phyloP scores from a whole-genome alignment of 2,888 invertebrate genomes.

The Diarsia mendica region DNA sequence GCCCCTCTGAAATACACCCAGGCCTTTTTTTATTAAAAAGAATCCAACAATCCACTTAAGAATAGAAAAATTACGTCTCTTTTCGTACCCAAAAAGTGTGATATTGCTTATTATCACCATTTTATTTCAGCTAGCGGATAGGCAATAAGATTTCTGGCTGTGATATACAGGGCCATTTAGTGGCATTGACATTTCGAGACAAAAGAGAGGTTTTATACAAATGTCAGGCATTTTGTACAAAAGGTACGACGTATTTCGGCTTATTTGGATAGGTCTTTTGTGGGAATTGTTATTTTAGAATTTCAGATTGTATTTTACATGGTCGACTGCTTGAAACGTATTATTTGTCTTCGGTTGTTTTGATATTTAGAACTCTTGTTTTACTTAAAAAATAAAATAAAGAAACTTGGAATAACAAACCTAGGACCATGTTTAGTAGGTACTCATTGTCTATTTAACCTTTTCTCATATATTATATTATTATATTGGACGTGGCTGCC shows the following conservation, averaged over 20 bases:
- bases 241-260: slow-evolving; percentile 28
- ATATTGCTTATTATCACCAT: slow-evolving; percentile 41
- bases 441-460: too few relatives aligned
- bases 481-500: background rate
- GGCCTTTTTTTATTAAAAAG: slow-evolving; percentile 26
- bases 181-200: slow-evolving; percentile 61
- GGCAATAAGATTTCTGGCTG: slow-evolving; percentile 39
- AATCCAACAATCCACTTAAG: slow-evolving; percentile 32
- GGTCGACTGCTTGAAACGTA: background rate
- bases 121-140: slow-evolving; percentile 46
- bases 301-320: slow-evolving; percentile 1
- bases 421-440: too few relatives aligned
- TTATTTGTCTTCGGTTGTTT: background rate
- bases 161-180: slow-evolving; percentile 53
- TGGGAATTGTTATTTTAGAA: slow-evolving; percentile 28
- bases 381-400: background rate
- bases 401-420: background rate
- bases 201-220: slow-evolving; percentile 48
- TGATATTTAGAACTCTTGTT: background rate
- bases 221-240: slow-evolving; percentile 42
- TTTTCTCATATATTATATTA: too few relatives aligned
- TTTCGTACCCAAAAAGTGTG: slow-evolving; percentile 9
- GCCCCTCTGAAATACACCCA: slow-evolving; percentile 16
- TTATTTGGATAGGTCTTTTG: slow-evolving; percentile 28
- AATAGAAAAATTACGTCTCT: slow-evolving; percentile 50